Base-by-base conservation (phyloP, 2,113 vertebrate genomes). In the Corythornis vintsioides region DNA sequence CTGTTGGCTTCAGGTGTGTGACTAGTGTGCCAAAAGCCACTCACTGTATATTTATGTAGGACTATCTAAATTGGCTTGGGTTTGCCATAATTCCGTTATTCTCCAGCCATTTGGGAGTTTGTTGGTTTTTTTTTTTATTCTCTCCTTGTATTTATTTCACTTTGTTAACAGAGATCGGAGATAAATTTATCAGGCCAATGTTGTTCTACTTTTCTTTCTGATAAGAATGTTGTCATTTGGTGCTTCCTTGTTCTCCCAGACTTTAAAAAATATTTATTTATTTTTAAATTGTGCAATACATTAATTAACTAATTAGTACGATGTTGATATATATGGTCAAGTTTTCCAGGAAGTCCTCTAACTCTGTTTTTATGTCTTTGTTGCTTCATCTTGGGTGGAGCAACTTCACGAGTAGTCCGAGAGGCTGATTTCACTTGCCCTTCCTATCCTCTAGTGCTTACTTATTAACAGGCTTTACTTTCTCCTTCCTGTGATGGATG, bases 261-360 rank as follows among this genome's bases (percentile, higher is more conserved):
- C 53, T 94, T 91, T 80, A 5, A 65, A 71, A 38, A 87, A 67
- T 95, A 93, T 74, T 93, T 92, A 78, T 89, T 93, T 91, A 73
- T 93, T 78, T 90, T 80, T 73, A 0, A 82, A 86, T 93, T 90
- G 91, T 95, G 89, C 91, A 94, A 93, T 91, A 90, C 38, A 42
- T 59, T 94, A 75, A 93, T 92, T 89, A 91, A 78, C 53, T 92
- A 86, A 93, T 92, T 94, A 88, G 74, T 67, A 84, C 43, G 10
- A 43, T 47, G 56, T 71, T 93, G 80, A 89, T 76, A 22, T 40
- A 77, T 53, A 82, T 77, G 78, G 80, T 86, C 71, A 89, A 28
- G 70, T 93, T 90, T 93, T 95, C 82, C 93, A 96, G 90, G 93
- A 95, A 92, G 90, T 70, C 75, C 56, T 89, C 11, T 65, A 7